Base-by-base conservation (phyloP, 2,113 vertebrate species). In the Rhizomys pruinosus region DNA sequence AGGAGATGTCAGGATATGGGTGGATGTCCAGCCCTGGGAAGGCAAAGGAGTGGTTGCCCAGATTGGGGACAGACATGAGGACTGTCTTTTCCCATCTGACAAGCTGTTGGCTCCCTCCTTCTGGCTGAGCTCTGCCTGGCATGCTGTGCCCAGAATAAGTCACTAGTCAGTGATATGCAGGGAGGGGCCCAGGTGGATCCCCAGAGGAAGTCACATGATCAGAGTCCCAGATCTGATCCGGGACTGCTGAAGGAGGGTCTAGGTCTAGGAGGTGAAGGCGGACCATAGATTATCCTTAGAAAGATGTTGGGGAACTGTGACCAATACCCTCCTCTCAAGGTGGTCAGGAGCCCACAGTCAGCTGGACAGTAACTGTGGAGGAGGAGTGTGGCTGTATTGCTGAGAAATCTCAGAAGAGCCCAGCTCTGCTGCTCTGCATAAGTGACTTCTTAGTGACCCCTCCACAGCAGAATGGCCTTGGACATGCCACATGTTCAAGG, bases 281-380 rank as follows among this genome's bases (percentile, higher is more conserved):
- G 97, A 97, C 72, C 96, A 96, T 93, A 96, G 94, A 98, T 97
- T 97, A 98, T 98, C 98, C 98, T 97, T 97, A 98, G 98, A 98
- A 98, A 98, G 97, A 97, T 94, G 98, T 97, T 98, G 95, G 98
- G 97, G 97, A 97, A 44, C 13, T 12, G 27, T 82, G 79, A 64
- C 64, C 42, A 82, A 59, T 39, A 85, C 94, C 96, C 95, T 97
- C 96, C 96, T 98, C 92, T 94, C 97, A 97, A 98, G 96, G 98
- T 98, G 98, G 98, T 95, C 96, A 93, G 97, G 94, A 97, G 96
- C 17, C n/a, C 94, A 92, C 22, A 44, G 37, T 96, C 97, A 97
- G 96, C 95, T 96, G 96, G 96, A 93, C 76, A 17, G 74, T 39
- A n/a, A 13, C 27, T 66, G 55, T n/a, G n/a, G 37, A 5, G 71